Evolutionary conservation across 2,797 vertebrate species (phyloP).

Genomic region (Coregonus ussuriensis): DNA sequence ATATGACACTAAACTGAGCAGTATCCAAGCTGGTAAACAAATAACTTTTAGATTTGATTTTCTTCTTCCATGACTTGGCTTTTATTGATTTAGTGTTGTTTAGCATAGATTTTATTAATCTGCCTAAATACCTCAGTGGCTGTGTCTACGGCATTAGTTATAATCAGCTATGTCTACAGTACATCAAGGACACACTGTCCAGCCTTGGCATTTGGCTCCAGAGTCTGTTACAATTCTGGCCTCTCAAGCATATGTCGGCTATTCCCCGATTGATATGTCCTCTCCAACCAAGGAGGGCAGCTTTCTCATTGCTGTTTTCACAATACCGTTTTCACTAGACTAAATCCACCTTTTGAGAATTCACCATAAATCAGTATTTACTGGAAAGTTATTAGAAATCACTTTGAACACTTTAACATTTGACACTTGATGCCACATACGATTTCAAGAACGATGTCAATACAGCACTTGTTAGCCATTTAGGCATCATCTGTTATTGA

Average conservation of each 20-base stretch:
- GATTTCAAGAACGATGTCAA: not conserved
- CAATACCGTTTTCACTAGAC: not conserved
- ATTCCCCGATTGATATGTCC: not conserved
- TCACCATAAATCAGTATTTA: not conserved
- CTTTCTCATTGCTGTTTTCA: not conserved
- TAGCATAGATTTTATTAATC: not conserved
- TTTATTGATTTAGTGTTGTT: not conserved
- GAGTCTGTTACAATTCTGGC: not conserved
- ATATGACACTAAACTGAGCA: not conserved
- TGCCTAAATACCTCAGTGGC: not conserved
- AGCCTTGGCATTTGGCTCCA: constrained; percentile 3
- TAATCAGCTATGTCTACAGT: constrained; percentile 1
- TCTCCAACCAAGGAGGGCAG: not conserved
- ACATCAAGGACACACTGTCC: constrained; percentile 10
- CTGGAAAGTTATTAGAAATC: not conserved
- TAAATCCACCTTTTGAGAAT: not conserved
- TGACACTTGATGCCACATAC: not conserved
- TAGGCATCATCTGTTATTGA: not conserved
- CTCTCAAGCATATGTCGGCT: not conserved
- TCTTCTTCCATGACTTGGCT: not conserved
- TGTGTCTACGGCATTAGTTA: constrained; percentile 4
- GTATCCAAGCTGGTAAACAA: not conserved
- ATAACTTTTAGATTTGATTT: not conserved
- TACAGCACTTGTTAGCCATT: not conserved
- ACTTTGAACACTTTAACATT: not conserved